Evolutionary conservation across 1,140 invertebrate species (phyloP).

Genomic region (Drosophila burlai): DNA sequence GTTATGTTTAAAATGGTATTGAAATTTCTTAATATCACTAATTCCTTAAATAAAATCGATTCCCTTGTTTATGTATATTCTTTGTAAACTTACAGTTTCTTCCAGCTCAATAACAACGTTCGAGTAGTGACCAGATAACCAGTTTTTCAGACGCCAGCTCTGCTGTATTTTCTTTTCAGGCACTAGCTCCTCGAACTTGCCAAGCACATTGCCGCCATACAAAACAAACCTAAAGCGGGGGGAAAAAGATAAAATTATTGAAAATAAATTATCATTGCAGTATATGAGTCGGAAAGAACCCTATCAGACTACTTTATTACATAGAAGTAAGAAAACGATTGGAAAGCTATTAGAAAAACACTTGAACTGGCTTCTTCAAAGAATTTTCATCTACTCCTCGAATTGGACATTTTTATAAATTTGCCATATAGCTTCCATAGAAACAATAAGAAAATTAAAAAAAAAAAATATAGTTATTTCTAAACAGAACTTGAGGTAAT

Average conservation of each 20-base stretch:
- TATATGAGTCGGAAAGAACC: neutral
- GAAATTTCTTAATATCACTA: neutral
- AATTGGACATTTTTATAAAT: too few relatives aligned
- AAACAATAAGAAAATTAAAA: neutral
- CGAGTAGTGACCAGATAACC: conserved; percentile 97
- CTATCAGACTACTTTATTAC: neutral
- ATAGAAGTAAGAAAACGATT: neutral
- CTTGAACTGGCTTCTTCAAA: too few relatives aligned
- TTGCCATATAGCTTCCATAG: too few relatives aligned
- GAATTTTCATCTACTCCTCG: too few relatives aligned
- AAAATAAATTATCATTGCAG: neutral
- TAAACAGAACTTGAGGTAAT: neutral
- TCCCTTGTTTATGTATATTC: neutral
- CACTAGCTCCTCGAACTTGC: conserved; percentile 94
- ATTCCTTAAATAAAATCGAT: neutral
- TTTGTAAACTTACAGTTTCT: conserved; percentile 88
- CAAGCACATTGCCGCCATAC: conserved; percentile 96
- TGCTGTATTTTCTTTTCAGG: conserved; percentile 95
- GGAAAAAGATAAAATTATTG: neutral
- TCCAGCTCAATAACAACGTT: conserved; percentile 93
- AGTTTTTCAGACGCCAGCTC: conserved; percentile 97
- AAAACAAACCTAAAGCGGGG: conserved; percentile 89
- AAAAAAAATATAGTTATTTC: too few relatives aligned
- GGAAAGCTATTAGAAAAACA: neutral
- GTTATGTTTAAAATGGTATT: neutral